Conservation (phyloP, 2,797 vertebrate species). For the Crocodylus rhombifer region DNA sequence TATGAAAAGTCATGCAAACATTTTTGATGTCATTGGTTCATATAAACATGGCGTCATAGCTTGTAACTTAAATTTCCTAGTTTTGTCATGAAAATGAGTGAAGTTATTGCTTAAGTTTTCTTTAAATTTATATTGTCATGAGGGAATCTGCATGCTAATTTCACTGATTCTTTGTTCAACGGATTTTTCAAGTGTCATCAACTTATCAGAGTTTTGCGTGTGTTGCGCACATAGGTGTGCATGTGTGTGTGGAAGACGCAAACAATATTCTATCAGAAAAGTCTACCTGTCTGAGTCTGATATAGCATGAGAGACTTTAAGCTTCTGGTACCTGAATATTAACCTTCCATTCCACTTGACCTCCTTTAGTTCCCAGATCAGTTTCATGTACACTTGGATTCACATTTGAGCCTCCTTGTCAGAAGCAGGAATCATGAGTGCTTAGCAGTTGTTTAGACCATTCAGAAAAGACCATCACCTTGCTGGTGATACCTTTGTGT, state of each 20-base stretch:
- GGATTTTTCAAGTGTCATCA: not conserved
- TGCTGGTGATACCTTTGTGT: not conserved
- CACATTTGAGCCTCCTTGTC: not conserved
- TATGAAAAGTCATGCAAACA: not conserved
- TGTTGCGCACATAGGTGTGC: too few species aligned
- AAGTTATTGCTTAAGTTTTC: not conserved
- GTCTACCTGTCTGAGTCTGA: not conserved
- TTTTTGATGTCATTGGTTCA: not conserved
- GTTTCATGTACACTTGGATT: not conserved
- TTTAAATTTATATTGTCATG: not conserved
- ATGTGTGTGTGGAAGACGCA: not conserved
- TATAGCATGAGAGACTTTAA: not conserved
- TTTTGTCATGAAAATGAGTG: not conserved
- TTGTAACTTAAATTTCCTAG: not conserved
- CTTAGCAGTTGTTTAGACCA: not conserved
- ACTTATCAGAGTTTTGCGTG: not conserved
- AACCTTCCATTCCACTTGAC: not conserved
- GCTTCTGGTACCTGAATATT: not conserved
- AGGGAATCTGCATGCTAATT: not conserved
- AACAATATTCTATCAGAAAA: not conserved
- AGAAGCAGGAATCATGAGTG: not conserved
- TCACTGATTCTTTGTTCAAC: not conserved
- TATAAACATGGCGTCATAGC: not conserved
- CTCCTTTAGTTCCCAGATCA: not conserved
- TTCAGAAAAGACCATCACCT: not conserved